Evolutionary conservation across 2,113 vertebrate genomes (phyloP).

Genomic region (Campylorhamphus procurvoides): DNA sequence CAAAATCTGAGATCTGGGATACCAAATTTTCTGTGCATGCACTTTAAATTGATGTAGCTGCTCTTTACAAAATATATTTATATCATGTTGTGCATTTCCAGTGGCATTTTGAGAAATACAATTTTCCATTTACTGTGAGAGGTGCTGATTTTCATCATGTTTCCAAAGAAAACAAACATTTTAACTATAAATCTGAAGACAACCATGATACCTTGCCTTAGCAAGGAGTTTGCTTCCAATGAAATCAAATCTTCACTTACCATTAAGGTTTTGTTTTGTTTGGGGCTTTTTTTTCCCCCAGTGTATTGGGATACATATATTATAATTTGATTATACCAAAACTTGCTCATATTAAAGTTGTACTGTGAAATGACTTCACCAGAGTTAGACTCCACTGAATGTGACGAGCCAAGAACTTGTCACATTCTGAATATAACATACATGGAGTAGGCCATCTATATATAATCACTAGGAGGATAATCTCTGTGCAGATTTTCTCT

Average conservation of each 20-base stretch:
- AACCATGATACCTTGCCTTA: slow-evolving; percentile 48
- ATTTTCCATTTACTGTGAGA: slow-evolving; percentile 57
- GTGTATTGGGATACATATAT: slow-evolving; percentile 57
- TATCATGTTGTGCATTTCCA: slow-evolving; percentile 51
- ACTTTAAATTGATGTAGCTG: slow-evolving; percentile 46
- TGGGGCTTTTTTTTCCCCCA: not conserved
- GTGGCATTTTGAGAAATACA: slow-evolving; percentile 55
- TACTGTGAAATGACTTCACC: slow-evolving; percentile 69
- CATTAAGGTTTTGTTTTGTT: slow-evolving; percentile 50
- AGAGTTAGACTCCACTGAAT: slow-evolving; percentile 65
- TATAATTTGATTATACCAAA: slow-evolving; percentile 67
- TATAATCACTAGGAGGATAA: slow-evolving; percentile 65
- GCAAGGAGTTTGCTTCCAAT: slow-evolving; percentile 32
- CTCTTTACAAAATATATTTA: slow-evolving; percentile 40
- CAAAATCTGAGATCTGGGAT: not conserved
- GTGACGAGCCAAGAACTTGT: slow-evolving; percentile 67
- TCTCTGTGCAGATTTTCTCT: slow-evolving; percentile 68
- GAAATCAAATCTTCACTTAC: slow-evolving; percentile 50
- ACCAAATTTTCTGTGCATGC: slow-evolving; percentile 1
- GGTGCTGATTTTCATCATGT: slow-evolving; percentile 37
- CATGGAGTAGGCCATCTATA: slow-evolving; percentile 67
- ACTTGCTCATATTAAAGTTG: slow-evolving; percentile 69
- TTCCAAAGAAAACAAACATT: slow-evolving; percentile 62
- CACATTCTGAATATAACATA: slow-evolving; percentile 70
- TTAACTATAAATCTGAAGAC: slow-evolving; percentile 39